Conservation (phyloP, 2,113 vertebrate genomes). For the Maccullochella peelii region DNA sequence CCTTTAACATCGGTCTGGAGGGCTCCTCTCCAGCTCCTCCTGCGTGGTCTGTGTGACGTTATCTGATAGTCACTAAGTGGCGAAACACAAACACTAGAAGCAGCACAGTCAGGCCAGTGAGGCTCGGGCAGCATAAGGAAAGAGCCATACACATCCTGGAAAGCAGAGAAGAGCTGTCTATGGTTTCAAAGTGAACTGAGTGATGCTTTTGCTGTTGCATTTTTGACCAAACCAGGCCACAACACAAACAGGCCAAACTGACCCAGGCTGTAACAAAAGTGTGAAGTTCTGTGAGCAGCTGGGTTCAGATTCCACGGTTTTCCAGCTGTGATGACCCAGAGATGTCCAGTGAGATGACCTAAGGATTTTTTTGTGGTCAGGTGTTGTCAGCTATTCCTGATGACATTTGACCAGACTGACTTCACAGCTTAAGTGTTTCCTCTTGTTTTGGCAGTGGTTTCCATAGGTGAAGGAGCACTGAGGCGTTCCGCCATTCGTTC, state of each 20-base stretch:
- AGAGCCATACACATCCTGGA: slow-evolving; percentile 50
- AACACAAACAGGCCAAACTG: background rate
- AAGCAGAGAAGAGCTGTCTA: slow-evolving; percentile 39
- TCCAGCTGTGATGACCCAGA: slow-evolving; percentile 39
- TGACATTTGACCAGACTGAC: slow-evolving; percentile 53
- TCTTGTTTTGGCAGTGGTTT: slow-evolving; percentile 60
- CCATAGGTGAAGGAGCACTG: slow-evolving; percentile 54
- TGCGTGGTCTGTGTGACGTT: slow-evolving; percentile 58
- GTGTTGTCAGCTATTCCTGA: slow-evolving; percentile 53
- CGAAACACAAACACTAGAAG: slow-evolving; percentile 71
- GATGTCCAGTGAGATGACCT: slow-evolving; percentile 51
- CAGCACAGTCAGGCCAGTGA: slow-evolving; percentile 16
- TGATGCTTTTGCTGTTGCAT: slow-evolving; percentile 4
- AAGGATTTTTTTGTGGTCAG: slow-evolving; percentile 35
- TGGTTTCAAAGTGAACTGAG: slow-evolving; percentile 17
- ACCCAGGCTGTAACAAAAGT: background rate
- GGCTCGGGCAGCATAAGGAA: slow-evolving; percentile 17
- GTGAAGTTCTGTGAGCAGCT: background rate
- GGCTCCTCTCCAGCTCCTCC: slow-evolving; percentile 38
- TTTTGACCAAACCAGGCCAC: slow-evolving; percentile 5
- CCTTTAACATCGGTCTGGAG: slow-evolving; percentile 7
- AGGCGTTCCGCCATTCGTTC: slow-evolving; percentile 63
- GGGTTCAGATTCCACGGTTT: slow-evolving; percentile 8
- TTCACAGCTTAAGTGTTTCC: slow-evolving; percentile 63
- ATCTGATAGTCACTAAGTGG: slow-evolving; percentile 78